Conservation (phyloP, 2,888 invertebrate species). For the Chloroclysta siterata region DNA sequence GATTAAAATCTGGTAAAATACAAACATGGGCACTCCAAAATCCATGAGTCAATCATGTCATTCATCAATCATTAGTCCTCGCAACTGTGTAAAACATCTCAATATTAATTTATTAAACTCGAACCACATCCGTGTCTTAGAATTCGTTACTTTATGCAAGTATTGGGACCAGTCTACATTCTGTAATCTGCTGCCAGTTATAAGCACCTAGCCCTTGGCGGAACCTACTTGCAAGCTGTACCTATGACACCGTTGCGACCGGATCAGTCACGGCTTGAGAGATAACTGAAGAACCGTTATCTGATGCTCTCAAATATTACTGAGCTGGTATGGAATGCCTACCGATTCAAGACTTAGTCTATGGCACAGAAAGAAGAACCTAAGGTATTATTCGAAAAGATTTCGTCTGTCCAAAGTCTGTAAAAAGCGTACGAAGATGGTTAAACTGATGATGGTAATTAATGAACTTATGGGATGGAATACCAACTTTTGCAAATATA, state of each 20-base stretch:
- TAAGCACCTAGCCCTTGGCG: conserved; percentile 6
- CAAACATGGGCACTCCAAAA: too few species aligned
- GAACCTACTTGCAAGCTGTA: conserved; percentile 1
- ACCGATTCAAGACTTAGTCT: not conserved
- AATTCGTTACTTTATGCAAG: not conserved
- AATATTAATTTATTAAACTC: not conserved
- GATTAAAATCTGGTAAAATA: too few species aligned
- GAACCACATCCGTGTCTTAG: not conserved
- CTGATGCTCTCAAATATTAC: not conserved
- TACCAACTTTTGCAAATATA: too few species aligned
- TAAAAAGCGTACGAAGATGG: too few species aligned
- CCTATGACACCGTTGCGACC: conserved; percentile 22
- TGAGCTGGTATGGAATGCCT: not conserved
- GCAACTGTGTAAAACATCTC: too few species aligned
- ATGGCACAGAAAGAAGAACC: too few species aligned
- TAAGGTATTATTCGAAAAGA: too few species aligned
- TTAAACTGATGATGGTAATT: too few species aligned
- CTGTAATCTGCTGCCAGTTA: not conserved
- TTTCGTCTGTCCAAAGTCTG: too few species aligned
- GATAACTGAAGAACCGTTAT: conserved; percentile 22
- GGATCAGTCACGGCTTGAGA: conserved; percentile 22
- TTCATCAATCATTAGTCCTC: too few species aligned
- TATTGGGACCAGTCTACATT: not conserved
- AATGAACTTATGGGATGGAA: too few species aligned
- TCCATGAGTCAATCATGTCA: too few species aligned